Base-by-base conservation (phyloP, 2,797 vertebrate species). In the Sebastes vulpes region DNA sequence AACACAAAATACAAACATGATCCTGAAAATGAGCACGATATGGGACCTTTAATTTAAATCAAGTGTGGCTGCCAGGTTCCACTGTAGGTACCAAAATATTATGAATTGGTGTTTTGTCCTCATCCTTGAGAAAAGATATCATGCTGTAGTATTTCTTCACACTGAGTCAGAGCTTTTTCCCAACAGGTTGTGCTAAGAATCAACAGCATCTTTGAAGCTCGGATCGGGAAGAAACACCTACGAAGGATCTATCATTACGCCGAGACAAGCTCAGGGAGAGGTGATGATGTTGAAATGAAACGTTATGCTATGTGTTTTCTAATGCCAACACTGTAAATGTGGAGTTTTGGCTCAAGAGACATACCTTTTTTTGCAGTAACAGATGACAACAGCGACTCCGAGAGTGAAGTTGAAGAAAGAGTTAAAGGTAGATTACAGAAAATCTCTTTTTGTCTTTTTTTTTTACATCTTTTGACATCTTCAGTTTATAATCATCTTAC, bases 311-410 rank as follows among this genome's bases (percentile, higher is more conserved):
- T 32, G 25, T 21, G 2, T 59, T 32, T 77, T n/a, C 0, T 63
- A 1, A 20, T n/a, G 4, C 3, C 6, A 50, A 0, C 5, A 18
- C 18, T 52, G 42, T 31, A 58, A 60, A 68, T 65, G 3, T 68
- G 8, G 8, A 3, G 59, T 73, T 61, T 65, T 59, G 32, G 4
- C 25, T 54, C 10, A 56, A 53, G 1, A 48, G 14, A 64, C 18
- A 2, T 26, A 4, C n/a, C 31, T 73, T 74, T 52, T 1, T 67
- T 77, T 73, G 54, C 86, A 98, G 97, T 96, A 82, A 97, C 97
- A 59, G 97, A 98, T 84, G 97, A 98, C 54, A 98, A 98, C 89
- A 98, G 97, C 10, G 97, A 98, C 92, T 98, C 97, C 0, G 97
- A 98, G 90, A 98, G 97, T 32, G 97, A 98, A 89, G 91, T 96